Base-by-base conservation (phyloP, 1,140 invertebrate genomes). In the Cydia pomonella region DNA sequence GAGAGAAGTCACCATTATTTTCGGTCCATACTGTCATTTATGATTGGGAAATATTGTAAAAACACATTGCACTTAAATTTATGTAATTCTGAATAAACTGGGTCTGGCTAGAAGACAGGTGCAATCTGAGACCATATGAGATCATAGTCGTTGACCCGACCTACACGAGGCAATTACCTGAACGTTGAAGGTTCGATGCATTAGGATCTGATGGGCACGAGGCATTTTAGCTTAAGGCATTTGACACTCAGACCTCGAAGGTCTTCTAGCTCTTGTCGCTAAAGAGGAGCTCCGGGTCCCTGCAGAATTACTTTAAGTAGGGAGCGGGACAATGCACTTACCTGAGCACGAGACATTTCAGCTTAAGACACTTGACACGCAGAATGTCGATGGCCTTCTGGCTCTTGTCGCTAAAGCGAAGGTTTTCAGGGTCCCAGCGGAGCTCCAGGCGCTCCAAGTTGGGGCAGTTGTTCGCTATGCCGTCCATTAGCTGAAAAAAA, bases 241-340 rank as follows among this genome's bases (percentile, higher is more conserved):
- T 97, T 98, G 0, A 99, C 97, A 47, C 98, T 95, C 53, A 98
- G 92, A 97, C 96, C 89, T 99, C 98, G 78, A 98, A 98, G 2
- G 97, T 97, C 91, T 99, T 99, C 90, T 99, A 98, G 87, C 98
- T 99, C 92, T 99, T 99, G 91, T 99, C 99, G 27, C 98, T 99
- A 93, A 99, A 99, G 66, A 99, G 95, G 6, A 99, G 94, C 80
- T 99, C 98, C 0, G 99, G 98, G 91, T 99, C 99, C 99, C 99
- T 99, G 80, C 98, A 93, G 21, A 99, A 94, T 88, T 99, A 94
- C 89, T 99, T 97, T 79, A 99, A 87, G 76, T 96, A 95, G 0
- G 95, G 95, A 85, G 33, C 33, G 33, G 33, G 7, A 38, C 33
- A 38, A 38, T 38, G 7, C 9, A 1, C 84, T 93, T 91, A 98